Evolutionary conservation across 2,113 vertebrate genomes (phyloP), one percentile per base, ranked within the genome.

Genomic region (Eidolon helvum): DNA sequence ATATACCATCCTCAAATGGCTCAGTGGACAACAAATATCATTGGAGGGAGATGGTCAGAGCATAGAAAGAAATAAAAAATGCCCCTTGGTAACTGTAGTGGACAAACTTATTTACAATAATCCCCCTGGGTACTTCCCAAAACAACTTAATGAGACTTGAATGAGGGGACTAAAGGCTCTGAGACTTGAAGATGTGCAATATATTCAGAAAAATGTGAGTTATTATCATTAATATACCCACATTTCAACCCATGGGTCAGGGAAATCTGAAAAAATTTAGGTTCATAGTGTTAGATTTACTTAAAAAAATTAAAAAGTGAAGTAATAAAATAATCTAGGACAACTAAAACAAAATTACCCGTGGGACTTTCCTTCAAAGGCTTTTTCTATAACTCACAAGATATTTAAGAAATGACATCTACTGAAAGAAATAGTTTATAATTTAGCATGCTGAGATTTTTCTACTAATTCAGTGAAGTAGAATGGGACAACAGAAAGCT

Each of bases 321-420:
- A 96, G 48, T 43, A 82, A 77, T 82, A 75, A 94, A 90, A 90
- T 68, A 92, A 87, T 11, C 28, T 21, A 86, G 38, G 38, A 87
- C 57, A 66, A 38, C 1, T 33, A 50, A 79, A 61, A 61, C 53
- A 75, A 38, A 91, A 77, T 87, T 61, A 78, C 8, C 45, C 1
- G 4, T 50, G 15, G 22, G 53, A 84, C 7, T 77, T 94, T 55
- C 33, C 88, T 78, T 96, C 68, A 93, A 75, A 75, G 88, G 10
- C n/a, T 45, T 66, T 90, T 53, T 78, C 38, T 68, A 55, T 2
- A 77, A 83, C 26, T 66, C 50, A 71, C 4, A 66, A 82, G 63
- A 38, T 33, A 68, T 33, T 45, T 63, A 80, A 93, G 55, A 97
- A 55, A 91, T 72, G 10, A 61, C 72, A 80, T 53, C 35, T 50